Evolutionary conservation across 64 coral and sea anemone genomes (phyloP).

Genomic region (Porites lutea): DNA sequence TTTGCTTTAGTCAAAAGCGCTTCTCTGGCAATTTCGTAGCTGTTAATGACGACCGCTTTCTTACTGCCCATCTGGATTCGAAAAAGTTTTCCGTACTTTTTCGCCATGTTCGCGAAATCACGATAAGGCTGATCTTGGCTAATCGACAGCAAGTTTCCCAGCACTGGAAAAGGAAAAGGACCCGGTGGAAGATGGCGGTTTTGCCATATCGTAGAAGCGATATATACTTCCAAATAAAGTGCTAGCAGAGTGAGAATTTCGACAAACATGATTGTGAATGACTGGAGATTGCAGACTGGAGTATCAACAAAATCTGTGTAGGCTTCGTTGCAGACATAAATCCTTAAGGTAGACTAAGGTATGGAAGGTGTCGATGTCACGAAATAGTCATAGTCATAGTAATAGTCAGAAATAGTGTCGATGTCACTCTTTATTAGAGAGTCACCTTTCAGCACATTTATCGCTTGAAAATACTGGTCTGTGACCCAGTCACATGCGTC

Average conservation of each 20-base stretch:
- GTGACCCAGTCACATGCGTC: no score
- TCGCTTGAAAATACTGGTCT: no score
- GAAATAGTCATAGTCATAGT: no score
- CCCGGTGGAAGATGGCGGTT: conserved; percentile 70
- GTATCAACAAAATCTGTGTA: no score
- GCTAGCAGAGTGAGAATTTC: not conserved
- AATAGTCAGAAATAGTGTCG: no score
- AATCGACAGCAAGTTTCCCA: conserved; percentile 79
- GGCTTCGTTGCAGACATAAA: no score
- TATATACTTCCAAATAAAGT: not conserved
- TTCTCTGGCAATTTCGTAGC: conserved; percentile 60
- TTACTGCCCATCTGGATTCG: conserved; percentile 61
- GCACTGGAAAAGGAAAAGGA: conserved; percentile 77
- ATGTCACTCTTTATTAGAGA: no score
- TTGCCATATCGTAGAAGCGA: not conserved
- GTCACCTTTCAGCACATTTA: no score
- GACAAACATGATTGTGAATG: not conserved
- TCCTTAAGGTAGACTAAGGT: no score
- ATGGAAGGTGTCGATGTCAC: no score
- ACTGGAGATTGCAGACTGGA: no score
- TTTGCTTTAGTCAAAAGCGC: conserved; percentile 39
- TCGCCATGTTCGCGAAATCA: conserved; percentile 50
- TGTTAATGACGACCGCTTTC: conserved; percentile 65
- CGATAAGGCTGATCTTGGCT: conserved; percentile 29
- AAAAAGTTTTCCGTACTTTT: conserved; percentile 80